Base-by-base conservation (phyloP, 1,140 invertebrate genomes). In the Solen grandis region DNA sequence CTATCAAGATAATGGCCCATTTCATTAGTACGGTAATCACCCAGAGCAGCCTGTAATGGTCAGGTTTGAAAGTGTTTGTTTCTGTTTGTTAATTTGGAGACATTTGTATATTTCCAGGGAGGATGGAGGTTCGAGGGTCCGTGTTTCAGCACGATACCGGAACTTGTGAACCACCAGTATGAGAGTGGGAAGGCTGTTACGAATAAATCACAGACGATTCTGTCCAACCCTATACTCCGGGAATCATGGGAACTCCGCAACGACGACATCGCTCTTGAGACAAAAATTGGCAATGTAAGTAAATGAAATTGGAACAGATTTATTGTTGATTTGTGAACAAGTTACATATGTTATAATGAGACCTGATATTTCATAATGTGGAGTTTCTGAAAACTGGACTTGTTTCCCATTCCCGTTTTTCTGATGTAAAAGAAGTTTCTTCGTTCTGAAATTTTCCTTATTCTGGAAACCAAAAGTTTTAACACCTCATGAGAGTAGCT, bases 161-260 rank as follows among this genome's bases (percentile, higher is more conserved):
- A 98, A 90, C 93, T 99, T 82, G 97, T 99, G 59, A 94, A 95
- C 50, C 96, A 97, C 93, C 97, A 99, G 92, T 95, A 95, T 85
- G 94, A 96, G 79, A 96, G 95, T 78, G 95, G 95, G 14, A 93
- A 96, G 70, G 95, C 97, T 3, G 97, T 99, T 0, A 99, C 98
- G 0, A 96, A 95, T 85, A 95, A 97, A 84, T 98, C 97, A 2
- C 97, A 97, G 69, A 97, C 97, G 57, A 95, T 99, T 86, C 93
- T 99, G 10, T 94, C 96, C 81, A 95, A 95, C 57, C 96, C 97
- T 1, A 96, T 99, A 82, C 95, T 95, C 2, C 93, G 97, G n/a
- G 97, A 99, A 94, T 94, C 95, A 69, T 99, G 98, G 98, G 97
- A 99, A 90, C 94, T 99, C 0, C 98, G 97, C 90, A 99, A 99